Evolutionary conservation across 2,888 invertebrate species (phyloP).

Genomic region (Alcis repandata): DNA sequence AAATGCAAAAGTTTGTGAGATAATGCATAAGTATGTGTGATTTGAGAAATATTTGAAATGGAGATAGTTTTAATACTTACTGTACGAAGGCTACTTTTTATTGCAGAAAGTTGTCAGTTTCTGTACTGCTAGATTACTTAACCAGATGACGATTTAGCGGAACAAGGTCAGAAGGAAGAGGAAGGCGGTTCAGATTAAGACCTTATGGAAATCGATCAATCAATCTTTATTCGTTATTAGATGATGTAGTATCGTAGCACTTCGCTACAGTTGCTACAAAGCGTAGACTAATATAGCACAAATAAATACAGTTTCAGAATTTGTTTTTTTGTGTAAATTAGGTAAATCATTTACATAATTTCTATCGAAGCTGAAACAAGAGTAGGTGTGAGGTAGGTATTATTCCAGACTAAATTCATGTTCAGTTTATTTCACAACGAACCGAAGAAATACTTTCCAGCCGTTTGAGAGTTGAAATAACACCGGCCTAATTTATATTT

Average conservation of each 20-base stretch:
- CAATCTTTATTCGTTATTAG: background rate
- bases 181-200: too few relatives aligned
- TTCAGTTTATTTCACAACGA: conserved; percentile 6
- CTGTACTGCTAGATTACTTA: too few relatives aligned
- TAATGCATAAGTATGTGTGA: too few relatives aligned
- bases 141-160: too few relatives aligned
- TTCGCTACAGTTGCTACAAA: conserved; percentile 16
- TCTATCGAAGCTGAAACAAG: background rate
- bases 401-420: conserved; percentile 1
- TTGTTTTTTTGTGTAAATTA: background rate
- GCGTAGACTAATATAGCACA: background rate
- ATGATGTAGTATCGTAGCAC: conserved; percentile 11
- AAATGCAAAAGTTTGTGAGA: too few relatives aligned
- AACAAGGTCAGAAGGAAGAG: too few relatives aligned
- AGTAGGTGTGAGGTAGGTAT: background rate
- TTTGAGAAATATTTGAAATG: too few relatives aligned
- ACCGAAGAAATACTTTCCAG: conserved; percentile 10
- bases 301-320: background rate
- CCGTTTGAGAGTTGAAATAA: conserved; percentile 16
- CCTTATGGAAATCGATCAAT: too few relatives aligned
- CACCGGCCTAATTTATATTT: conserved; percentile 11
- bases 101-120: too few relatives aligned
- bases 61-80: too few relatives aligned
- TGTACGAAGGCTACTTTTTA: too few relatives aligned
- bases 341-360: background rate